Conservation (phyloP, 2,888 invertebrate genomes). For the Toxonevra muliebris region DNA sequence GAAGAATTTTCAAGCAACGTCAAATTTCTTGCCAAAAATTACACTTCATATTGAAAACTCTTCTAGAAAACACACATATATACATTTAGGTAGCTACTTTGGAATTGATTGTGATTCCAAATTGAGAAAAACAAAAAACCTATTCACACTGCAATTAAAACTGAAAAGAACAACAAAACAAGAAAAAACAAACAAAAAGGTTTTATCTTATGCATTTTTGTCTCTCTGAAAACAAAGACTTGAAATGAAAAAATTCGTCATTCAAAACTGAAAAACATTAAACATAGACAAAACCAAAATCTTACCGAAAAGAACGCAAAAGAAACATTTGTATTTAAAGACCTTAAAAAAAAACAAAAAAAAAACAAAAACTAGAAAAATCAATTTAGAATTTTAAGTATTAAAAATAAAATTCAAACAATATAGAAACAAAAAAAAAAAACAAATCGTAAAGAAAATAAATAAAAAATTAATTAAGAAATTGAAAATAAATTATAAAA, state of each 20-base stretch:
- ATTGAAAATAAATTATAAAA: constrained; percentile 11
- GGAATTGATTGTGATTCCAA: too few relatives aligned
- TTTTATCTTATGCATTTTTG: constrained; percentile 28
- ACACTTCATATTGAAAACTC: too few relatives aligned
- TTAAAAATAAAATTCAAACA: constrained; percentile 23
- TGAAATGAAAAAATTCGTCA: constrained; percentile 10
- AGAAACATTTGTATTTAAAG: constrained; percentile 42
- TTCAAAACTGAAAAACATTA: constrained; percentile 32
- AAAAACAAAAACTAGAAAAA: constrained; percentile 33
- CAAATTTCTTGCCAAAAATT: too few relatives aligned
- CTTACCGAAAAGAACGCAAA: constrained; percentile 31
- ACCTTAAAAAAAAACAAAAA: constrained; percentile 30
- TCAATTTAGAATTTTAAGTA: constrained; percentile 32
- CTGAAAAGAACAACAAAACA: constrained; percentile 37
- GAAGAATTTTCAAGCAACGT: too few relatives aligned
- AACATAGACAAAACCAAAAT: constrained; percentile 6
- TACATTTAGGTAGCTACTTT: too few relatives aligned
- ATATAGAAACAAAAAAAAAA: constrained; percentile 31
- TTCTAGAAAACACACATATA: too few relatives aligned
- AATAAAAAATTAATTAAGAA: constrained; percentile 15
- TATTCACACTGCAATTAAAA: constrained; percentile 47
- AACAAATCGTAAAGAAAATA: constrained; percentile 22
- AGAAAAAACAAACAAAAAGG: constrained; percentile 18
- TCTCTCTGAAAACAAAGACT: constrained; percentile 33
- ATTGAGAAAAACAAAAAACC: constrained; percentile 13